These are phyloP conservation scores for Porites lobata DNA, from an alignment of 92 coral and sea anemone species.

Conservation along the genomic window DNA sequence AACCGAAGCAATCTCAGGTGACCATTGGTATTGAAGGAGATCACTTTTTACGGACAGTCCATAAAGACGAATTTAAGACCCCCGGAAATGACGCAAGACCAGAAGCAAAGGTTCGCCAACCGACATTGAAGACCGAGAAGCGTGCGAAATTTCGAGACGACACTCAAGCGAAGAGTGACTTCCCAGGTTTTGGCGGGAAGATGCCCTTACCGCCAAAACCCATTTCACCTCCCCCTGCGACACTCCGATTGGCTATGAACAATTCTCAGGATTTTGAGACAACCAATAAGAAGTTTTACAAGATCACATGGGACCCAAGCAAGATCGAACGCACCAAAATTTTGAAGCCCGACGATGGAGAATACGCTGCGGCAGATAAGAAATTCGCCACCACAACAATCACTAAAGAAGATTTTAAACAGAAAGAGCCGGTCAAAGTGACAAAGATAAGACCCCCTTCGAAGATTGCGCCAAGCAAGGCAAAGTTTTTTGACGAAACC, in stretches of 20 bases:
- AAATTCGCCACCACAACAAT: constrained; percentile 92
- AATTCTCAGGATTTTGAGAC: constrained; percentile 85
- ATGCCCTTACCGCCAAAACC: constrained; percentile 92
- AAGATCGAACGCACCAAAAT: constrained; percentile 80
- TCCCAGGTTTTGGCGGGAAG: constrained; percentile 89
- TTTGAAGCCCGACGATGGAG: constrained; percentile 73
- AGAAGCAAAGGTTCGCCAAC: constrained; percentile 66
- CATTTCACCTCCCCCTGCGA: constrained; percentile 93
- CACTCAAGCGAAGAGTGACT: constrained; percentile 95
- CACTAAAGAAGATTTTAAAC: constrained; percentile 88
- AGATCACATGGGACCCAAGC: constrained; percentile 93
- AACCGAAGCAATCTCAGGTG: constrained; percentile 82
- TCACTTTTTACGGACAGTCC: constrained; percentile 82
- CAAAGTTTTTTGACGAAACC: constrained; percentile 86
- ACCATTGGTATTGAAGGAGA: constrained; percentile 93
- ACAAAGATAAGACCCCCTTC: constrained; percentile 84
- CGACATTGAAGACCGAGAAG: constrained; percentile 71
- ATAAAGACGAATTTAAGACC: constrained; percentile 80
- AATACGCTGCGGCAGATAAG: constrained; percentile 70
- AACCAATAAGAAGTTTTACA: constrained; percentile 85
- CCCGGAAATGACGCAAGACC: constrained; percentile 79
- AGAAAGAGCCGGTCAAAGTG: constrained; percentile 76
- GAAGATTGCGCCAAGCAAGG: constrained; percentile 79
- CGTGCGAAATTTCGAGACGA: constrained; percentile 91
- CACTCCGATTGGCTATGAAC: constrained; percentile 89